Conservation (phyloP, 2,888 invertebrate species). For the Eilema griseolum region DNA sequence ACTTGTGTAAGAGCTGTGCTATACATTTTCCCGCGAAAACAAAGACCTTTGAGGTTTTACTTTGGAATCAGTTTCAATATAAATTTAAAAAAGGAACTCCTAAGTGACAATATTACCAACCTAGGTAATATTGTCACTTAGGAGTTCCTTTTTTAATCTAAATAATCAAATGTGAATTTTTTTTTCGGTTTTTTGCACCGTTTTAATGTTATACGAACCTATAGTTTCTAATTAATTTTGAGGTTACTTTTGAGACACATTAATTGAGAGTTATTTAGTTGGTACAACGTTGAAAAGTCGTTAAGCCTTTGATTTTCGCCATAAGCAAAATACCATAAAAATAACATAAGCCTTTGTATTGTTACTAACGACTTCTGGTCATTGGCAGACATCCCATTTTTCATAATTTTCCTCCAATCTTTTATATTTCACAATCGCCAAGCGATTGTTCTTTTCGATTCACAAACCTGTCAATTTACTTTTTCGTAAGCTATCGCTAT, state of each 20-base stretch:
- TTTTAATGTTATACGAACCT: too few relatives aligned
- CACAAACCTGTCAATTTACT: constrained; percentile 76
- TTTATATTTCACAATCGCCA: constrained; percentile 44
- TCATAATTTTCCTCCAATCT: constrained; percentile 42
- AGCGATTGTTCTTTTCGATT: constrained; percentile 56
- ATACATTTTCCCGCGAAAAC: constrained; percentile 33
- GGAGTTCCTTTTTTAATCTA: neutral
- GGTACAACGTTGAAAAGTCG: neutral
- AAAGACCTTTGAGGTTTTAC: constrained; percentile 30
- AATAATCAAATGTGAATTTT: too few relatives aligned
- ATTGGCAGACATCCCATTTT: constrained; percentile 41
- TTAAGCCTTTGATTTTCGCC: neutral
- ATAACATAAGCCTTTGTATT: constrained; percentile 23
- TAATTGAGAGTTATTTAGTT: neutral
- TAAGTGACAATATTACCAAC: too few relatives aligned
- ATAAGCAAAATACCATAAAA: constrained; percentile 17
- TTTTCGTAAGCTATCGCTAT: constrained; percentile 76
- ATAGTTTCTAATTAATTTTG: neutral
- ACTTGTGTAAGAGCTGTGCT: constrained; percentile 20
- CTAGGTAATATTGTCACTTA: neutral
- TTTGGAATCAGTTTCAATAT: too few relatives aligned
- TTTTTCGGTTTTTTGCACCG: too few relatives aligned
- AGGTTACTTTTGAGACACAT: neutral
- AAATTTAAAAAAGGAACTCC: too few relatives aligned
- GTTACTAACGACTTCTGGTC: constrained; percentile 36